Base-by-base conservation (phyloP, 2,888 invertebrate genomes). In the Eulithis prunata region DNA sequence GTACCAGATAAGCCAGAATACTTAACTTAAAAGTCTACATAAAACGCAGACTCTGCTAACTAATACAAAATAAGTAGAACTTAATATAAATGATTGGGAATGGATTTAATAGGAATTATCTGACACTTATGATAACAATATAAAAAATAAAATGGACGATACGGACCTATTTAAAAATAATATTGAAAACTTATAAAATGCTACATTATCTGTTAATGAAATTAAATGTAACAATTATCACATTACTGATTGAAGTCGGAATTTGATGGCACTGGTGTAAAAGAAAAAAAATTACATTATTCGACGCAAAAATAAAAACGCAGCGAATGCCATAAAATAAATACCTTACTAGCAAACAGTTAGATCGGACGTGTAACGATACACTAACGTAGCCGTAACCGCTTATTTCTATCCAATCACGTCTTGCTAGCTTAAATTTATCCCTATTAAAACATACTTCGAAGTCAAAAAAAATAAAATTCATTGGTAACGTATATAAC, bases 401-500 rank as follows among this genome's bases (percentile, higher is more conserved):
- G 38, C 38, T 64, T 63, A 64, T 62, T 60, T 62, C 32, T 65
- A 64, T 62, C 55, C 57, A 67, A 70, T 60, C 68, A 66, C 64
- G 63, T 60, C 63, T 58, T 41, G 56, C 64, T 72, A 70, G 57
- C 70, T 69, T 66, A 68, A 69, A 66, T 21, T 21, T 1, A 21
- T 69, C 63, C 66, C 54, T 66, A 69, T 62, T 58, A 57, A 65
- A 60, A 80, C 74, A 81, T 77, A 83, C 68, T 77, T 81, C 77
- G 77, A 83, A 81, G 85, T 85, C 86, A 87, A 84, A 73, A 62
- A 21, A 81, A 86, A 84, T 71, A 78, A 88, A 90, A 88, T 86
- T 91, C 92, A 91, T 91, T 92, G 92, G 92, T 92, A 91, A 92
- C 92, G 84, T 88, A 86, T 86, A 84, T 86, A 88, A 85, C 67